Conservation (phyloP, 2,888 invertebrate species). For the Cyclophora punctaria region DNA sequence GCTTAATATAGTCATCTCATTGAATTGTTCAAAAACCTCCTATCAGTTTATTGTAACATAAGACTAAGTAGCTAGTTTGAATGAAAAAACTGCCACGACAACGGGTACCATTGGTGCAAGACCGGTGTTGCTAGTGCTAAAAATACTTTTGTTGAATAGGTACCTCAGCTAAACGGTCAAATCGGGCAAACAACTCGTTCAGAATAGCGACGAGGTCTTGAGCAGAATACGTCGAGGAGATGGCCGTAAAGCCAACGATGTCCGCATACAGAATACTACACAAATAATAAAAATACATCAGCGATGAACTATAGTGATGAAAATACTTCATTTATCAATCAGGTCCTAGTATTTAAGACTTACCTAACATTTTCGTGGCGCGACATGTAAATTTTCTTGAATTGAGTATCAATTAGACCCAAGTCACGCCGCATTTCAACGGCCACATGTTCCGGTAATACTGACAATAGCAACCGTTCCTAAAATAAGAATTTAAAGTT, state of each 20-base stretch:
- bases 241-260: slow-evolving; percentile 98
- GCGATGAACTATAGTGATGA: too few relatives aligned
- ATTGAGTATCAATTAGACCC: slow-evolving; percentile 93
- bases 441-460: slow-evolving; percentile 96
- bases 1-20: slow-evolving; percentile 4
- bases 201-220: slow-evolving; percentile 96
- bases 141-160: slow-evolving; percentile 21
- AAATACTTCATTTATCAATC: not conserved
- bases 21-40: slow-evolving; percentile 81
- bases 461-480: slow-evolving; percentile 93
- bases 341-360: slow-evolving; percentile 22
- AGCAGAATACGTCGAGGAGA: slow-evolving; percentile 95
- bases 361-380: slow-evolving; percentile 97
- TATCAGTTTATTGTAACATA: too few relatives aligned
- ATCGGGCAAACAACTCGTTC: slow-evolving; percentile 96
- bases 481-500: slow-evolving; percentile 52
- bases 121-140: not conserved
- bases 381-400: slow-evolving; percentile 98
- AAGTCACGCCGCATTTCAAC: slow-evolving; percentile 97
- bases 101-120: too few relatives aligned
- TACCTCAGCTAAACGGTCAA: slow-evolving; percentile 91
- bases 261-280: slow-evolving; percentile 96
- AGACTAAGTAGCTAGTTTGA: too few relatives aligned
- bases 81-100: too few relatives aligned
- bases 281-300: too few relatives aligned